Conservation (phyloP, 1,140 invertebrate genomes). For the Bradysia coprophila region DNA sequence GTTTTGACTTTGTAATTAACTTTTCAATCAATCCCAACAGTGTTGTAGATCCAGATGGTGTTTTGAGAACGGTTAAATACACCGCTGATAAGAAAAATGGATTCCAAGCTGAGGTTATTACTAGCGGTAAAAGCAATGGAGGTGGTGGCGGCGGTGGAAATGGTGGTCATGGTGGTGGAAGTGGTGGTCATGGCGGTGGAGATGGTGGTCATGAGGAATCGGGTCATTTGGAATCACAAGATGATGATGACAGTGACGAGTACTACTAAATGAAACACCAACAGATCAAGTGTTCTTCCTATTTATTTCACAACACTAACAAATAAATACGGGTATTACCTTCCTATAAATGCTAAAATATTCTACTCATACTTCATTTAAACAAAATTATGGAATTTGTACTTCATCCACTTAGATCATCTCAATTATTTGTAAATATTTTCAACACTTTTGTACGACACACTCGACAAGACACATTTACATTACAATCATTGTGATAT, state of each 20-base stretch:
- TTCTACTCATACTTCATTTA: too few species aligned
- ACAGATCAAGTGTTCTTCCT: too few species aligned
- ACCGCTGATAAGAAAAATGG: constrained; percentile 30
- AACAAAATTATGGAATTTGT: too few species aligned
- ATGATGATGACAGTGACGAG: not conserved
- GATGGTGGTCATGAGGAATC: not conserved
- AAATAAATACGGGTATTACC: too few species aligned
- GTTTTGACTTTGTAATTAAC: not conserved
- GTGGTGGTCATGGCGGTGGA: constrained; percentile 5
- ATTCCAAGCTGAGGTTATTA: constrained; percentile 27
- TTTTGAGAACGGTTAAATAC: constrained; percentile 28
- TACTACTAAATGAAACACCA: constrained; percentile 11
- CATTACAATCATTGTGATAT: too few species aligned
- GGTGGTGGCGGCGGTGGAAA: constrained; percentile 4
- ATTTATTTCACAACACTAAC: too few species aligned
- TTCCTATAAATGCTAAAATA: too few species aligned
- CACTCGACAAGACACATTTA: too few species aligned
- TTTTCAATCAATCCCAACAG: constrained; percentile 5
- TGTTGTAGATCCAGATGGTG: constrained; percentile 30
- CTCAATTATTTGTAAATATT: too few species aligned
- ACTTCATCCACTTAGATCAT: too few species aligned
- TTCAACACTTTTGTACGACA: too few species aligned
- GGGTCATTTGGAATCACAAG: not conserved
- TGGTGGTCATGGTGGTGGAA: constrained; percentile 3
- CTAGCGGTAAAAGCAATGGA: constrained; percentile 13